Percentiles rank a stretch among this genome's conserved stretches.
Evolutionary conservation across 2,113 vertebrate species (phyloP).

Genomic region (Trogon surrucura): DNA sequence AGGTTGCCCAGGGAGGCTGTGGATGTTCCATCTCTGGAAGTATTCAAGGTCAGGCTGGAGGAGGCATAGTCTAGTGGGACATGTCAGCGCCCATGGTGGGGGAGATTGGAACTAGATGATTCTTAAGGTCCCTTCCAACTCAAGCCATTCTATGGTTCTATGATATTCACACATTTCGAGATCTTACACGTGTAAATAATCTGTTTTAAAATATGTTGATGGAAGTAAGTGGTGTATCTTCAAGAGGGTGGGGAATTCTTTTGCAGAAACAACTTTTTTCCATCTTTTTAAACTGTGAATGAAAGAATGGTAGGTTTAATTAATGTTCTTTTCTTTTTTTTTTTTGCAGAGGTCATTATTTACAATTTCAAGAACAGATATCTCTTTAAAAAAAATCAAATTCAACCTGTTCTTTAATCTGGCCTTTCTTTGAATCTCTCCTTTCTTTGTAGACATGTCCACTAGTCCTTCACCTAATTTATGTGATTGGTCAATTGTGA

Average conservation of each 20-base stretch:
- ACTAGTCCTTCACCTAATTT: constrained; percentile 64
- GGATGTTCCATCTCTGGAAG: too few relatives aligned
- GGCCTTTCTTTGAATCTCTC: constrained; percentile 17
- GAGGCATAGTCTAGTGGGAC: too few relatives aligned
- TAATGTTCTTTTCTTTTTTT: constrained; percentile 8
- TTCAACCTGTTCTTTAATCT: constrained; percentile 50
- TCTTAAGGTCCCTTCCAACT: too few relatives aligned
- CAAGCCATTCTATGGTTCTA: too few relatives aligned
- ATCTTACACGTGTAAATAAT: neutral
- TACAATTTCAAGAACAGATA: constrained; percentile 12
- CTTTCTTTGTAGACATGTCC: constrained; percentile 43
- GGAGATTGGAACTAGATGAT: too few relatives aligned
- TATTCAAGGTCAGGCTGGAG: too few relatives aligned
- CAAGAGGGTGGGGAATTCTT: neutral
- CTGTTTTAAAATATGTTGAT: neutral
- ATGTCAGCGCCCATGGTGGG: too few relatives aligned
- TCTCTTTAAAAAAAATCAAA: neutral
- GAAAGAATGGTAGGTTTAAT: constrained; percentile 13
- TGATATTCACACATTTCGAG: neutral
- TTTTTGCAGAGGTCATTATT: neutral
- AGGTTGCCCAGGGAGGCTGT: too few relatives aligned
- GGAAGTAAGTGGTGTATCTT: neutral
- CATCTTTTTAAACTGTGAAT: constrained; percentile 8
- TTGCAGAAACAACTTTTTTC: neutral
- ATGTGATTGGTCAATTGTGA: constrained; percentile 69